A percentile compares a stretch with the other conserved stretches of the same genome.
Conservation (phyloP, 2,113 vertebrate species). For the Poeciliopsis prolifica region DNA sequence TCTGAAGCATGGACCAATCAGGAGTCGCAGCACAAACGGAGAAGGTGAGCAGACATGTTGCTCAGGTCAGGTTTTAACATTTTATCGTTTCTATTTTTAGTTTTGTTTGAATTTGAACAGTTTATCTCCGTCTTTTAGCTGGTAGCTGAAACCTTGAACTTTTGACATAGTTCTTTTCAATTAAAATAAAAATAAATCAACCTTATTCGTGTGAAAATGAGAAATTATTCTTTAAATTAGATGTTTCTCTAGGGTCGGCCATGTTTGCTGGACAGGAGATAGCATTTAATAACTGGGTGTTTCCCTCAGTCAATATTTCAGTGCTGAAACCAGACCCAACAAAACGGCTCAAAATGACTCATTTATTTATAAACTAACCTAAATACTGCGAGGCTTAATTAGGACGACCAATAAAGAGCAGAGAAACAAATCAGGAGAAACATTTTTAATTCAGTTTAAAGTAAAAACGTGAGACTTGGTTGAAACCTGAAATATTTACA, state of each 20-base stretch:
- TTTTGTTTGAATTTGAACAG: background rate
- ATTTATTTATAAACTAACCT: too few species aligned
- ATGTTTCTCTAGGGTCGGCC: background rate
- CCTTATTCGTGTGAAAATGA: background rate
- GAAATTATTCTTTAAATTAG: background rate
- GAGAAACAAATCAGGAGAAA: too few species aligned
- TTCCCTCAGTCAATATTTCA: too few species aligned
- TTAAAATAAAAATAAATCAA: background rate
- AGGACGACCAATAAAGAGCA: too few species aligned
- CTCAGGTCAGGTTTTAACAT: background rate
- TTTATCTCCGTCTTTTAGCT: background rate
- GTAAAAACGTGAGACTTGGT: too few species aligned
- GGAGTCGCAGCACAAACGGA: slow-evolving; percentile 65
- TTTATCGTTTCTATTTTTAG: background rate
- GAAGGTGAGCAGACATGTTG: slow-evolving; percentile 61
- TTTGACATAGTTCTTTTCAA: background rate
- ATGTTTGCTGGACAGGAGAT: too few species aligned
- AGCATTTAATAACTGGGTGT: too few species aligned
- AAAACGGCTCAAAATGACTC: too few species aligned
- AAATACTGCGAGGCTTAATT: too few species aligned
- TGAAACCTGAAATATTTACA: too few species aligned
- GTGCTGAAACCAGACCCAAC: too few species aligned
- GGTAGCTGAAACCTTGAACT: background rate
- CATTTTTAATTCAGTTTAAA: too few species aligned
- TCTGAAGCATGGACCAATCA: slow-evolving; percentile 75